Conservation (phyloP, 2,797 vertebrate genomes). For the Chaenodraco wilsoni region DNA sequence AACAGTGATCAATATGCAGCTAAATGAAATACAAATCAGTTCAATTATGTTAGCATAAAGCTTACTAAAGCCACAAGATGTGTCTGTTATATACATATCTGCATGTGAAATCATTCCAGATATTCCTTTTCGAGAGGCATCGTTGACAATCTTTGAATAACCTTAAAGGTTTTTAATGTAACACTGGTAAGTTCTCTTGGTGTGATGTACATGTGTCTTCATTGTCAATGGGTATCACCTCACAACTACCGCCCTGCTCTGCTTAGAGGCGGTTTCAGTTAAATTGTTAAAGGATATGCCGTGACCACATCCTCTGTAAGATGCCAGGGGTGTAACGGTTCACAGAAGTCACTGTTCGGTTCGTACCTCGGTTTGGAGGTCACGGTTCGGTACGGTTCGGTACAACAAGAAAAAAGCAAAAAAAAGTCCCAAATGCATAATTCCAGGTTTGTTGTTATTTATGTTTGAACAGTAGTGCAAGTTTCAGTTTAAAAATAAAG, state of each 20-base stretch:
- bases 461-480: no score
- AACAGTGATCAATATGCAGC: neutral
- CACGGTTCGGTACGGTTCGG: no score
- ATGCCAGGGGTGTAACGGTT: no score
- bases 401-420: no score
- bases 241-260: neutral
- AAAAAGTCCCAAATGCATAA: no score
- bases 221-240: constrained; percentile 1
- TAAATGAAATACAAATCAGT: neutral
- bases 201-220: neutral
- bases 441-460: no score
- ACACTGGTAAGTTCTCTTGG: no score
- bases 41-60: constrained; percentile 3
- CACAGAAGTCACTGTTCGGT: no score
- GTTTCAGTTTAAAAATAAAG: no score
- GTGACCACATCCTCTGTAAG: neutral
- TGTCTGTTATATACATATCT: neutral
- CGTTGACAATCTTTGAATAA: neutral
- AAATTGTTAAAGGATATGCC: neutral
- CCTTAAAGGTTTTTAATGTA: constrained; percentile 16
- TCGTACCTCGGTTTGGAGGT: no score
- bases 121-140: constrained; percentile 9
- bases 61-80: neutral
- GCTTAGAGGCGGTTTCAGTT: neutral
- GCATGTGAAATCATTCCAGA: neutral